A percentile compares a stretch with the other conserved stretches of the same genome.
Conservation (phyloP, 2,888 invertebrate species). For the Nomada goodeniana region DNA sequence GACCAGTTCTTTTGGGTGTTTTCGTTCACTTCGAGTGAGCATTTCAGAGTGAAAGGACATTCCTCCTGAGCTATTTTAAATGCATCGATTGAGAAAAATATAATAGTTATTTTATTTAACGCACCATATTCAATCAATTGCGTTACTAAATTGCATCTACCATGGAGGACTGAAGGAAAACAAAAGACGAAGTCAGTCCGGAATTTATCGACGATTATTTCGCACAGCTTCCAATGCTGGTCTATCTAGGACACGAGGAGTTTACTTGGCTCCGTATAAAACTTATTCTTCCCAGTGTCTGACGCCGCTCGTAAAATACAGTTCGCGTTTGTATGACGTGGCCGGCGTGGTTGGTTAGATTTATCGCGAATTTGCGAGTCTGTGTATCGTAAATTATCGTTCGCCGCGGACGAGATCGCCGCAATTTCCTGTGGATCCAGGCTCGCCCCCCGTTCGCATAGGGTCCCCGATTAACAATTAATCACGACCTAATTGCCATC, state of each 20-base stretch:
- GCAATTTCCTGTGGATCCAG: slow-evolving; percentile 47
- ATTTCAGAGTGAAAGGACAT: no score
- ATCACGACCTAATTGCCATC: slow-evolving; percentile 38
- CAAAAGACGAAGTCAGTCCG: neutral
- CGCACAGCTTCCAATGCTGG: slow-evolving; percentile 7
- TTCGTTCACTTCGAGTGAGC: no score
- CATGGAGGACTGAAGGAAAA: neutral
- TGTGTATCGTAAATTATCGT: slow-evolving; percentile 50
- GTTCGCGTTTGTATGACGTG: slow-evolving; percentile 11
- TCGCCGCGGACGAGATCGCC: slow-evolving; percentile 42
- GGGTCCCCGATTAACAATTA: slow-evolving; percentile 46
- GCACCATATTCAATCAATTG: neutral
- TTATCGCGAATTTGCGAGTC: slow-evolving; percentile 53
- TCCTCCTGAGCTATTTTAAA: no score
- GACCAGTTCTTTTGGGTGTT: no score
- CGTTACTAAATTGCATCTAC: neutral
- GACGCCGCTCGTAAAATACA: slow-evolving; percentile 46
- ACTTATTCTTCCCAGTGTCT: slow-evolving; percentile 20
- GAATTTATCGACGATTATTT: slow-evolving; percentile 31
- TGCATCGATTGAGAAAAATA: no score
- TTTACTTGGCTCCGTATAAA: slow-evolving; percentile 33
- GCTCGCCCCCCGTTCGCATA: slow-evolving; percentile 13
- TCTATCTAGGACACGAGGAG: slow-evolving; percentile 3
- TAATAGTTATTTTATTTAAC: no score
- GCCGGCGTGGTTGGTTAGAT: slow-evolving; percentile 17